Base-by-base conservation (phyloP, 2,888 invertebrate genomes). In the Metopia argyrocephala region DNA sequence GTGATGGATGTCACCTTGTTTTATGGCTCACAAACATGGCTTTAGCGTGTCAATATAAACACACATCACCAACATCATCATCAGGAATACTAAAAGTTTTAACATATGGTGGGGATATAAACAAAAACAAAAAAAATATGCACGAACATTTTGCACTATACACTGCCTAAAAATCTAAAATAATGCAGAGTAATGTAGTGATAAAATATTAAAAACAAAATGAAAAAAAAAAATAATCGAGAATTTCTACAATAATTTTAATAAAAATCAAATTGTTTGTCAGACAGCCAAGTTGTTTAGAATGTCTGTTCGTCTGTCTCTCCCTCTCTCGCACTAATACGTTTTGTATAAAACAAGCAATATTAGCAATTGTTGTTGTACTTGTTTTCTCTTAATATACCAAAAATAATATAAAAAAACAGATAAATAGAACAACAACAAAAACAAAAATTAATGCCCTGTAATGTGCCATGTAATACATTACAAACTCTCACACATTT, bases 11-110 rank as follows among this genome's bases (percentile, higher is more conserved):
- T 76, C 78, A 78, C 79, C 79, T 82, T 83, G 81, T 83, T 83
- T 83, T 82, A 82, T 76, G 74, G 79, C 79, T 76, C 76, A 73
- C 76, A 71, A 83, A 85, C 85, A 85, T 83, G 84, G 84, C 75
- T 84, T 84, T 85, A 82, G 85, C 85, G 84, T 85, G 85, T 84
- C 85, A 83, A 81, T 81, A 79, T 75, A 65, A 79, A 81, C 80
- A 83, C 81, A 81, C n/a, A n/a, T n/a, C n/a, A n/a, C n/a, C n/a
- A n/a, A 73, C 75, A 71, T 27, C 38, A 38, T 38, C 38, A 38
- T 76, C 75, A 71, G 23, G 79, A 73, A 64, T 68, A 76, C 61
- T 81, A n/a, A n/a, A n/a, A n/a, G n/a, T n/a, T n/a, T n/a, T n/a
- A n/a, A n/a, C n/a, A n/a, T n/a, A n/a, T n/a, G n/a, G n/a, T n/a